Conservation (phyloP, 2,888 invertebrate species). For the Tholera decimalis region DNA sequence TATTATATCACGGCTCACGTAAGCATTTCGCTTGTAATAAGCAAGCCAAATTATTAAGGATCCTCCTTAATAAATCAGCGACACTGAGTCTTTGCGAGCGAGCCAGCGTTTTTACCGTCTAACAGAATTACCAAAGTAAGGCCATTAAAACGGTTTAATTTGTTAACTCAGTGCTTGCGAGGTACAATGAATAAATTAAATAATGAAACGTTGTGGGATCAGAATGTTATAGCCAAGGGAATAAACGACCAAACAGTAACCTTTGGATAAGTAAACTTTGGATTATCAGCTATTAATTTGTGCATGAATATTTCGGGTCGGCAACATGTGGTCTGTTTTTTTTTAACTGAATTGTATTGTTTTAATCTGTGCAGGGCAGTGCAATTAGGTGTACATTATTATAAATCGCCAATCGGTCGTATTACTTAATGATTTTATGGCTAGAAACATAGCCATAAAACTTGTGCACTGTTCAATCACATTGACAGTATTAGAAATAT, state of each 20-base stretch:
- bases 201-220: constrained; percentile 44
- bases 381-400: background rate
- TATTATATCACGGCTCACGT: background rate
- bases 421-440: background rate
- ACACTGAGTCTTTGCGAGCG: constrained; percentile 35
- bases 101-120: constrained; percentile 36
- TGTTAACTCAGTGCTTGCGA: constrained; percentile 52
- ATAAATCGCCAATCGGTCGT: background rate
- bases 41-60: constrained; percentile 24
- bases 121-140: constrained; percentile 46
- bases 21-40: constrained; percentile 32
- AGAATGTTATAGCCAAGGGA: constrained; percentile 38
- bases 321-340: constrained; percentile 9
- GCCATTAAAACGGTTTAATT: constrained; percentile 55
- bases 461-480: no score
- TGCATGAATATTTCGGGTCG: constrained; percentile 19
- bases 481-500: no score
- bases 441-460: no score
- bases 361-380: background rate
- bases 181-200: constrained; percentile 58
- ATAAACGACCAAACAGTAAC: constrained; percentile 36
- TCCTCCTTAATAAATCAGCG: constrained; percentile 54
- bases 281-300: constrained; percentile 46
- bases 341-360: constrained; percentile 9
- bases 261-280: no score